These are phyloP conservation scores for Plagiodera versicolora DNA, from an alignment of 2,888 invertebrate genomes.

Conservation along the genomic window DNA sequence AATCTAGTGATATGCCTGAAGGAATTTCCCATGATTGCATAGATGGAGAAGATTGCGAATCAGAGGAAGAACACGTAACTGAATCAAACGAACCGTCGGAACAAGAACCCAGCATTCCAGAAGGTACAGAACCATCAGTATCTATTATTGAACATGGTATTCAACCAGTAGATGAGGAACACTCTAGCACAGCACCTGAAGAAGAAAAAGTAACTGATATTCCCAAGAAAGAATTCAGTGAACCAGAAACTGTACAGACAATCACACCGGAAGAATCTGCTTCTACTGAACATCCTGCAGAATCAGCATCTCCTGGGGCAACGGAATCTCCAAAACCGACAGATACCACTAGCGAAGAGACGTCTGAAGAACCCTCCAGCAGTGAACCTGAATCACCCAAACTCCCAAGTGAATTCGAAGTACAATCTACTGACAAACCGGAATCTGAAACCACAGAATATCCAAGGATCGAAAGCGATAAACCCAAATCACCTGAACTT, in stretches of 20 bases:
- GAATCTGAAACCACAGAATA: slow-evolving; percentile 23
- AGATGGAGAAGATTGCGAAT: slow-evolving; percentile 7
- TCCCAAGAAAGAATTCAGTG: neutral
- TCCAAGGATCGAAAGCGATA: neutral
- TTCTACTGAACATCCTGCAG: neutral
- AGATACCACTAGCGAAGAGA: neutral
- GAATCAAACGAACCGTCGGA: slow-evolving; percentile 13
- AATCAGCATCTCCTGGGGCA: slow-evolving; percentile 9
- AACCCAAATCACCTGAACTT: slow-evolving; percentile 24
- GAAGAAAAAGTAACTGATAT: neutral
- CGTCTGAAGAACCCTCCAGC: too few species aligned
- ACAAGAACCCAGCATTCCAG: slow-evolving; percentile 14
- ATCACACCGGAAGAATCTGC: too few species aligned
- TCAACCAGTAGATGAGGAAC: neutral
- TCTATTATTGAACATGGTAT: neutral
- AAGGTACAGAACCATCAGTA: slow-evolving; percentile 17
- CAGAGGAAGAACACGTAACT: slow-evolving; percentile 17
- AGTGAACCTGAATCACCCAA: neutral
- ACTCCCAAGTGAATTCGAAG: neutral
- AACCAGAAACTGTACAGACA: neutral
- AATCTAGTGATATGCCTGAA: slow-evolving; percentile 31
- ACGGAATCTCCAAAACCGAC: neutral
- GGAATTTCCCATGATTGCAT: slow-evolving; percentile 23
- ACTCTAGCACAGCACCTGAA: neutral
- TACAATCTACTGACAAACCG: neutral